Evolutionary conservation across 35 echinoderm and acorn worm species (phyloP), one percentile per base, ranked within the genome.

Genomic region (Eucidaris tribuloides): DNA sequence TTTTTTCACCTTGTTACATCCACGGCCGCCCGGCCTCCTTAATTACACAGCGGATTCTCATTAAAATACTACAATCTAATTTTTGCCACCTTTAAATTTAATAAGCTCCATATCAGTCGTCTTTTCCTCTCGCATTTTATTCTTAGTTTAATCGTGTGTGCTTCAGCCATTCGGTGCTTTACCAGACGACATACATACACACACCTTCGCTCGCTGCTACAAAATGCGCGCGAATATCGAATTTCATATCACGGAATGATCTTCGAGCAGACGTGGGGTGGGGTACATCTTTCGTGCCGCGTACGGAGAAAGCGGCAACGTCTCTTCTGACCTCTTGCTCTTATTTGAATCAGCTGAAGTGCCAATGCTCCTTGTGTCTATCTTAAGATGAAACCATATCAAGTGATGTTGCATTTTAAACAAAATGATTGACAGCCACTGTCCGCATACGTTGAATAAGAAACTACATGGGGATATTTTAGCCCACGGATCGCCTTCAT

Each of bases 61-160:
- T 74, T 74, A 74, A 74, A 44, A 42, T 74, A 42, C 68, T 14
- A 74, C 68, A 74, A 74, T 74, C 40, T 74, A 74, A 74, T 74
- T 74, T 74, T 74, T 42, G 28, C 68, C 68, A 74, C 68, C 68
- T 74, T 74, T 74, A 74, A 74, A 74, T 74, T 25, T 74, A 74
- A 74, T 74, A 74, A 74, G 68, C 68, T 44, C 68, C 25, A 7
- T 64, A 32, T 63, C 35, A 33, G 14, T 40, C 68, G 15, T n/a
- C 37, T 44, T 25, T 5, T 32, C 68, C 23, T 24, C 22, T 13
- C 14, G 31, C 31, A 19, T 74, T 20, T n/a, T 23, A 74, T 74
- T 40, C 68, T 44, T 17, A 41, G 68, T 74, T 74, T 74, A 74
- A 74, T 74, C 68, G 29, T 0, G 22, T 22, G 36, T n/a, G 38